Conservation (phyloP, 92 coral and sea anemone genomes). For the Scolanthus callimorphus region DNA sequence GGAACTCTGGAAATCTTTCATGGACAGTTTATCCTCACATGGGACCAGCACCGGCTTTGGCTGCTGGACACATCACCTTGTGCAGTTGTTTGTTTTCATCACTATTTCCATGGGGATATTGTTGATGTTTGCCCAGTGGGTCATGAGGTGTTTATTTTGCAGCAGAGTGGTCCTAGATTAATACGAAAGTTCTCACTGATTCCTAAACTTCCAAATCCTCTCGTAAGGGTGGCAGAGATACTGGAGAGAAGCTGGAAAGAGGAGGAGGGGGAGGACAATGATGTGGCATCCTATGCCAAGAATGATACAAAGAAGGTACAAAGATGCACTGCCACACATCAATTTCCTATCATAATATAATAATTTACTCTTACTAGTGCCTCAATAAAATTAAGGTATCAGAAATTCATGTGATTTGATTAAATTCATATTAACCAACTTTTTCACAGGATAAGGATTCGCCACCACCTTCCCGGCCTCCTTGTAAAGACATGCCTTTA, state of each 20-base stretch:
- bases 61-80: slow-evolving; percentile 85
- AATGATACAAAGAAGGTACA: not conserved
- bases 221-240: slow-evolving; percentile 33
- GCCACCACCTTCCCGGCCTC: too few relatives aligned
- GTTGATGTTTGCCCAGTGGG: slow-evolving; percentile 81
- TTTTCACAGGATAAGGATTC: too few relatives aligned
- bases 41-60: slow-evolving; percentile 85
- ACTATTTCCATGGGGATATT: slow-evolving; percentile 69
- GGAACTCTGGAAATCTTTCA: slow-evolving; percentile 62
- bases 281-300: not conserved
- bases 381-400: too few relatives aligned
- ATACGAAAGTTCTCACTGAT: slow-evolving; percentile 59
- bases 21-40: slow-evolving; percentile 84
- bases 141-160: slow-evolving; percentile 80
- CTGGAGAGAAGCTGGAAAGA: slow-evolving; percentile 12
- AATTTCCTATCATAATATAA: too few relatives aligned
- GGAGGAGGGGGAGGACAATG: not conserved
- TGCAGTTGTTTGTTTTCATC: slow-evolving; percentile 74
- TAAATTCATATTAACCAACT: too few relatives aligned
- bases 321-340: too few relatives aligned
- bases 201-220: slow-evolving; percentile 74
- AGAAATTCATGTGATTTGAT: too few relatives aligned
- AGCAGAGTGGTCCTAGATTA: slow-evolving; percentile 63
- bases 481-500: too few relatives aligned
- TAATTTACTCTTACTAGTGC: too few relatives aligned